Conservation (phyloP, 2,888 invertebrate genomes). For the Microchrysa polita region DNA sequence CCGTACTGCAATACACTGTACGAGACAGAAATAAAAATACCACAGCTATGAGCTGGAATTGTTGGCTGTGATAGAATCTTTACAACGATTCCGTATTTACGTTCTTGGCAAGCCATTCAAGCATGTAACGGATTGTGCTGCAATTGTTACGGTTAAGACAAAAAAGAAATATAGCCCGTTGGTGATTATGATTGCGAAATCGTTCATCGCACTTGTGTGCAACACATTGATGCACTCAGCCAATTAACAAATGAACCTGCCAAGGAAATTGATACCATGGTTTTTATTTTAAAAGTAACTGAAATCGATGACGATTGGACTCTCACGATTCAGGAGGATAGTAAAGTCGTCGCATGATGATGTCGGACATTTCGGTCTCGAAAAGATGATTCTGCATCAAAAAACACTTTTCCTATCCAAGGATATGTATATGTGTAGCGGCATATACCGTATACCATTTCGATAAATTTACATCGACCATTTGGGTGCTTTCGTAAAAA, state of each 20-base stretch:
- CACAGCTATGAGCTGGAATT: slow-evolving; percentile 48
- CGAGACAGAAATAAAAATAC: slow-evolving; percentile 45
- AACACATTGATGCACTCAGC: slow-evolving; percentile 48
- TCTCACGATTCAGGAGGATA: no score
- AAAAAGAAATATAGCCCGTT: not conserved
- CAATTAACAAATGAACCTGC: slow-evolving; percentile 35
- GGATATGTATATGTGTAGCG: no score
- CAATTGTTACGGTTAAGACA: not conserved
- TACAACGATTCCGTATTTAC: slow-evolving; percentile 17
- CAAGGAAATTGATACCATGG: no score
- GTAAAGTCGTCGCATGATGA: no score
- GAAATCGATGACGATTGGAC: no score
- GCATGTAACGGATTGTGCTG: not conserved
- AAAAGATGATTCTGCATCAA: no score
- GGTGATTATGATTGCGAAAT: slow-evolving; percentile 13
- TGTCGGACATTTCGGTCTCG: no score
- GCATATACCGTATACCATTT: no score
- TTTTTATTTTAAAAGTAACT: no score
- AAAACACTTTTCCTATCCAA: no score
- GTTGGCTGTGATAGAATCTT: slow-evolving; percentile 46
- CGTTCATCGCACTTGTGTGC: slow-evolving; percentile 40
- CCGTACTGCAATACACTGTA: slow-evolving; percentile 50
- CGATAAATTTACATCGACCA: no score
- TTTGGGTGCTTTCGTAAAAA: no score
- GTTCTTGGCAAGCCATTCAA: slow-evolving; percentile 11